Evolutionary conservation across 2,888 invertebrate genomes (phyloP).

Genomic region (Spodoptera exigua): DNA sequence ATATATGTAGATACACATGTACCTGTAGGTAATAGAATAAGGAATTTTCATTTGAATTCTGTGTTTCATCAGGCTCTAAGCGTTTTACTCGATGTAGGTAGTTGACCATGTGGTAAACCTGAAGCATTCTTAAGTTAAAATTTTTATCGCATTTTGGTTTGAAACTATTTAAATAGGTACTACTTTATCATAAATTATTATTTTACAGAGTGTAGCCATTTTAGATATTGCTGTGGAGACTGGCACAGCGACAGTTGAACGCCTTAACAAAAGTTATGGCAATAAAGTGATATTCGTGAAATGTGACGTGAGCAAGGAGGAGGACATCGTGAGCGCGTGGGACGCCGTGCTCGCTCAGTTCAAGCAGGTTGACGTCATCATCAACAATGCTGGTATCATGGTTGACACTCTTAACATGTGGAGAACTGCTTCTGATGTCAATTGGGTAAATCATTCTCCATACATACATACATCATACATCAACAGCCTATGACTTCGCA

Average conservation of each 20-base stretch:
- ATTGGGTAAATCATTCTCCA: slow-evolving; percentile 60
- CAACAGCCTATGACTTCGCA: too few relatives aligned
- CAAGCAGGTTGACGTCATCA: slow-evolving; percentile 67
- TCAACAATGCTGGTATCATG: slow-evolving; percentile 75
- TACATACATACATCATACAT: too few relatives aligned
- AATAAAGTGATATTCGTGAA: slow-evolving; percentile 64
- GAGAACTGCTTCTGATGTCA: slow-evolving; percentile 68
- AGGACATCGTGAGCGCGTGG: slow-evolving; percentile 61
- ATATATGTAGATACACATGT: too few relatives aligned
- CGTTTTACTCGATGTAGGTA: too few relatives aligned
- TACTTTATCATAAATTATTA: too few relatives aligned
- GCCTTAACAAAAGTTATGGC: slow-evolving; percentile 60
- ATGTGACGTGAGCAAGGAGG: slow-evolving; percentile 71
- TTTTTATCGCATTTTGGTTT: too few relatives aligned
- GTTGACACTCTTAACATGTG: slow-evolving; percentile 63
- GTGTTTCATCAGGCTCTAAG: too few relatives aligned
- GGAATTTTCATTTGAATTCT: too few relatives aligned
- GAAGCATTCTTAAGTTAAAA: too few relatives aligned
- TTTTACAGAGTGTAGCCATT: slow-evolving; percentile 59
- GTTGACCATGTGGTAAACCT: too few relatives aligned
- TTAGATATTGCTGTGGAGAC: slow-evolving; percentile 65
- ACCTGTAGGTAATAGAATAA: too few relatives aligned
- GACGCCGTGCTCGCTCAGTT: slow-evolving; percentile 60
- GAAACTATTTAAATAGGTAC: too few relatives aligned
- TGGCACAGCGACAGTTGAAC: slow-evolving; percentile 59